These are phyloP conservation scores for Arbacia lixula DNA, from an alignment of 53 echinoderm and acorn worm genomes.

Conservation along the genomic window DNA sequence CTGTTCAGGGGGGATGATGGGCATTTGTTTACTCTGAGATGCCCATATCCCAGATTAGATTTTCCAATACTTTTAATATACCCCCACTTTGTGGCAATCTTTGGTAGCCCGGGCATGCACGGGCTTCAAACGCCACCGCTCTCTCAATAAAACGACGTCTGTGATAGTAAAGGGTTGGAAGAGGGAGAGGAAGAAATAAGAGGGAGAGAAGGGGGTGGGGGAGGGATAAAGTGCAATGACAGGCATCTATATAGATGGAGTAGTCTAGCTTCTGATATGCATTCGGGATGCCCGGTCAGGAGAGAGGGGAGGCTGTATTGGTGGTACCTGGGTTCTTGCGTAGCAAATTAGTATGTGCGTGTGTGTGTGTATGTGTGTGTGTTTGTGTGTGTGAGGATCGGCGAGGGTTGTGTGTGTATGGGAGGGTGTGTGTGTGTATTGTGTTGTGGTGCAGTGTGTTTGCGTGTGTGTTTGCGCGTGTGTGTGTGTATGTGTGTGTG, in stretches of 20 bases:
- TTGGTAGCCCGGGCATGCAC: slow-evolving; percentile 23
- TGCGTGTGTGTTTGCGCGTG: background rate
- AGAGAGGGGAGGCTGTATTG: too few species aligned
- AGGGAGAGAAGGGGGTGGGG: too few species aligned
- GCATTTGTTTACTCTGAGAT: slow-evolving; percentile 48
- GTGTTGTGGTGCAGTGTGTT: slow-evolving; percentile 42
- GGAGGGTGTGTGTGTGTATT: slow-evolving; percentile 1
- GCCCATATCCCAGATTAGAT: slow-evolving; percentile 37
- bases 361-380: slow-evolving; percentile 13
- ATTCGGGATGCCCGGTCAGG: slow-evolving; percentile 34
- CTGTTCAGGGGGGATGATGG: slow-evolving; percentile 32
- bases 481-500: slow-evolving; percentile 21
- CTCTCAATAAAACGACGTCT: slow-evolving; percentile 56
- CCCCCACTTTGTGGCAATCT: slow-evolving; percentile 58
- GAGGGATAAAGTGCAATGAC: slow-evolving; percentile 44
- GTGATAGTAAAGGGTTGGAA: slow-evolving; percentile 3
- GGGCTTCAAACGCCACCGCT: slow-evolving; percentile 43
- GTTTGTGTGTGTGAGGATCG: background rate
- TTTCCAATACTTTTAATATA: slow-evolving; percentile 56
- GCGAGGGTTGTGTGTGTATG: slow-evolving; percentile 21
- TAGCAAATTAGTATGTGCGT: slow-evolving; percentile 13
- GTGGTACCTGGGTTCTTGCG: too few species aligned
- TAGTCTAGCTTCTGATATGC: slow-evolving; percentile 23
- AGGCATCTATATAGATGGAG: slow-evolving; percentile 37
- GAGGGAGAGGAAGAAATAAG: too few species aligned